These are phyloP conservation scores for Hyposoter dolosus DNA, from an alignment of 2,888 invertebrate species.

Conservation along the genomic window DNA sequence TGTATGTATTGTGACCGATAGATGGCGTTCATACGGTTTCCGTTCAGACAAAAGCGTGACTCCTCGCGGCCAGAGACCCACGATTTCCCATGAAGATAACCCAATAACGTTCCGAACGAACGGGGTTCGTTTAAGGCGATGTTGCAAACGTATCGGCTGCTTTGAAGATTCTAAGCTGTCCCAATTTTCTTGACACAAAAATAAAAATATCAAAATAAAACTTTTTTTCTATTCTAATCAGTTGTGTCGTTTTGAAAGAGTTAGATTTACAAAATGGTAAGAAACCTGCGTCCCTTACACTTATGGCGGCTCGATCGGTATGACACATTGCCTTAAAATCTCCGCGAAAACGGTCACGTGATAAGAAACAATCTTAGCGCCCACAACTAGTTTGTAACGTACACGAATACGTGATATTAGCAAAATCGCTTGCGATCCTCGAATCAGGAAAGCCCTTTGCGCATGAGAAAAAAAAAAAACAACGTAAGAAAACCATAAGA, in stretches of 20 bases:
- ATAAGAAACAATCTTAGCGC: conserved; percentile 64
- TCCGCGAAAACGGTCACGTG: conserved; percentile 48
- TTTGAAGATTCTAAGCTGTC: not conserved
- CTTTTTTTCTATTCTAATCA: not conserved
- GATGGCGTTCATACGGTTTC: not conserved
- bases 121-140: not conserved
- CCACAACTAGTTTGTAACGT: conserved; percentile 50
- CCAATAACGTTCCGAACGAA: not conserved
- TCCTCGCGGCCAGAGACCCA: not conserved
- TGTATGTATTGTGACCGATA: conserved; percentile 6
- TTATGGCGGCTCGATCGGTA: not conserved
- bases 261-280: not conserved
- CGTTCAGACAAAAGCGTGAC: not conserved
- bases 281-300: not conserved
- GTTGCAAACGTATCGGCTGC: not conserved
- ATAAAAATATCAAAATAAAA: not conserved
- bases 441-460: conserved; percentile 58
- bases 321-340: conserved; percentile 15
- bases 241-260: not conserved
- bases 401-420: conserved; percentile 45
- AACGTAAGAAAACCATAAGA: conserved; percentile 1
- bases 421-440: conserved; percentile 64
- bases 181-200: not conserved
- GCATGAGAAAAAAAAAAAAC: conserved; percentile 19
- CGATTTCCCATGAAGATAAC: not conserved